Evolutionary conservation across 2,888 invertebrate species (phyloP), one percentile per base, ranked within the genome.

Genomic region (Scotopteryx bipunctaria): DNA sequence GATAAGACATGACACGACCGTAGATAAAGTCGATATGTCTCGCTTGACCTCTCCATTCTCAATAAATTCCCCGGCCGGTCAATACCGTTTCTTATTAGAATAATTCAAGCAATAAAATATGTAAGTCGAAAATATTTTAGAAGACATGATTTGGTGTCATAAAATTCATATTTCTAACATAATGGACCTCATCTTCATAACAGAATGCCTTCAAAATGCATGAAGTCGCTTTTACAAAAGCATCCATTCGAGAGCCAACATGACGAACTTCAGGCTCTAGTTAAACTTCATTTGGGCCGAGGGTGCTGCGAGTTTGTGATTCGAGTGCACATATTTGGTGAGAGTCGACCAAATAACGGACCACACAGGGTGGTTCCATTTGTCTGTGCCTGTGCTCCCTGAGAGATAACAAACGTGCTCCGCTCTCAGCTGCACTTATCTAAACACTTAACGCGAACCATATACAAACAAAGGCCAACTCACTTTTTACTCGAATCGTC

Each of bases 281-380:
- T 65, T 59, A 49, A 60, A 55, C 61, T 65, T 58, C 52, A 63
- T 63, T 59, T 54, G 57, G 66, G 58, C 57, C 47, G 60, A 66
- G 58, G 63, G 57, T 58, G 57, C 55, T 55, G 61, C 64, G 62
- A 68, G 70, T 70, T 72, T 71, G 66, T 69, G 69, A 72, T 76
- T 69, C 59, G 63, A 80, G 73, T 72, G 71, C 73, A 78, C 75
- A 81, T 82, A 78, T 82, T 82, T 80, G 75, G 78, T 76, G 71
- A 78, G 79, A 78, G 76, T 71, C 76, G 73, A 67, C 81, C 80
- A 81, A 84, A 83, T 78, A 83, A 69, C 69, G 69, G 89, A 87
- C 87, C 89, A 87, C 89, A 89, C 88, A 87, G 83, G 86, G 83
- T 81, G 88, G 80, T 73, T 84, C 81, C 89, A 86, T 88, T 87